phyloP scores from a whole-genome alignment of 2,888 invertebrate genomes.

The Homarus gammarus region DNA sequence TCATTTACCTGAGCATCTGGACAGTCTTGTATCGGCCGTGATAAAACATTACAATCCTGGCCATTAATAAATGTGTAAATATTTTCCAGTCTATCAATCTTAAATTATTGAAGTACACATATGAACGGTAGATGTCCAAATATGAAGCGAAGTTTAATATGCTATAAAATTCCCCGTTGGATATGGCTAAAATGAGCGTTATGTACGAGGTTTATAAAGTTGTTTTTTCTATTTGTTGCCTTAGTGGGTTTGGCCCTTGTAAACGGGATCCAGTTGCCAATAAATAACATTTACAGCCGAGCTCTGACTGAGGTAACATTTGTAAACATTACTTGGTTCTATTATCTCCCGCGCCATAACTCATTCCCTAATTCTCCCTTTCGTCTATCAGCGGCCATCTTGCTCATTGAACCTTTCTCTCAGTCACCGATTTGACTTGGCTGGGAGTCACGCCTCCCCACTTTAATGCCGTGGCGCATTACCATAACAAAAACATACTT shows the following conservation, averaged over 20 bases:
- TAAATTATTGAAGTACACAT: conserved; percentile 64
- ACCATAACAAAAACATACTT: conserved; percentile 73
- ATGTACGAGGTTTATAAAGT: no score
- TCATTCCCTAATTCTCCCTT: conserved; percentile 63
- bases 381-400: conserved; percentile 70
- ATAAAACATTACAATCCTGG: conserved; percentile 31
- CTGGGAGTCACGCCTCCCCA: conserved; percentile 63
- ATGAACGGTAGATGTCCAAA: conserved; percentile 72
- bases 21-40: conserved; percentile 19
- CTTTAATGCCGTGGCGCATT: conserved; percentile 66
- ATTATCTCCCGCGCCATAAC: conserved; percentile 67
- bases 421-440: conserved; percentile 57
- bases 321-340: conserved; percentile 73
- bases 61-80: conserved; percentile 65
- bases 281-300: conserved; percentile 70
- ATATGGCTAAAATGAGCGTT: no score
- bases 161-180: conserved; percentile 50
- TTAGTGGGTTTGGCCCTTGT: conserved; percentile 22
- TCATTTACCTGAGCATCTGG: background rate
- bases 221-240: no score
- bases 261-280: conserved; percentile 61
- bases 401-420: conserved; percentile 63
- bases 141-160: conserved; percentile 62
- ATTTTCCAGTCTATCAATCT: conserved; percentile 57
- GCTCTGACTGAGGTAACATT: conserved; percentile 72